phyloP scores from a whole-genome alignment of 1,140 invertebrate species.

The Babylonia areolata region DNA sequence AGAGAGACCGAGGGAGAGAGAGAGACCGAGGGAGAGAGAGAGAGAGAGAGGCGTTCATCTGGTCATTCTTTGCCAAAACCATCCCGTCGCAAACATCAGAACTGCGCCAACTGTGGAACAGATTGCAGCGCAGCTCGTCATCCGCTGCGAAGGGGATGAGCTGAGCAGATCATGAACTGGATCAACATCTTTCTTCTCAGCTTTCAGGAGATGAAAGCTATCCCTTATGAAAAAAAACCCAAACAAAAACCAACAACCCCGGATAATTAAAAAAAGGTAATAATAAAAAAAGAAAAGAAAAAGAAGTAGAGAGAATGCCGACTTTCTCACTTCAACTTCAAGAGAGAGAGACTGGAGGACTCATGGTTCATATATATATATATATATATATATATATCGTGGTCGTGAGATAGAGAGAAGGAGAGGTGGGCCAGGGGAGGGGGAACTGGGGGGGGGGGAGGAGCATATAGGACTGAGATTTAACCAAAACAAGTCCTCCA shows the following conservation, averaged over 20 bases:
- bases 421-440: neutral
- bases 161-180: neutral
- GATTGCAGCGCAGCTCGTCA: neutral
- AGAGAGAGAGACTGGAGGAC: neutral
- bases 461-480: too few relatives aligned
- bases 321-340: too few relatives aligned
- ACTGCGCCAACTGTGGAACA: neutral
- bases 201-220: too few relatives aligned
- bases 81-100: neutral
- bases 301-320: neutral
- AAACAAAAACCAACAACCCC: neutral
- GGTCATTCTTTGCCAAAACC: neutral
- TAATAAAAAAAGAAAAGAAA: neutral
- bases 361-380: too few relatives aligned
- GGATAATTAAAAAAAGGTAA: neutral
- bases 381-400: too few relatives aligned
- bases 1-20: slow-evolving; percentile 13
- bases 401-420: neutral
- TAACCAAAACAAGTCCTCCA: too few relatives aligned
- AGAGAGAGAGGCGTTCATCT: slow-evolving; percentile 6
- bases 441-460: neutral
- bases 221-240: neutral
- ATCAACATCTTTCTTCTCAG: neutral
- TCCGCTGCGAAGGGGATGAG: neutral
- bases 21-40: slow-evolving; percentile 23